phyloP scores from a whole-genome alignment of 2,888 invertebrate species.

The Drosophila incognita region DNA sequence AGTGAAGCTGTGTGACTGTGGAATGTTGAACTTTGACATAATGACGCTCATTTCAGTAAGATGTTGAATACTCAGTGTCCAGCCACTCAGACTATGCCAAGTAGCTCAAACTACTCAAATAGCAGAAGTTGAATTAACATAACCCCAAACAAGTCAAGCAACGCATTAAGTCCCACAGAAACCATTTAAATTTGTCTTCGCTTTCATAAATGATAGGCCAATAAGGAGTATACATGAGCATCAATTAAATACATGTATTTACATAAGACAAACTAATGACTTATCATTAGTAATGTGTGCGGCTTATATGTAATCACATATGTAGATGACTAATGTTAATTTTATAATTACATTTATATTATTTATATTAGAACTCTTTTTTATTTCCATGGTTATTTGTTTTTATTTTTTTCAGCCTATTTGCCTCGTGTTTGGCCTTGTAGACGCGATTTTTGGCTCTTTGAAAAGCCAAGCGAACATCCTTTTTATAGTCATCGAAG shows the following conservation, averaged over 20 bases:
- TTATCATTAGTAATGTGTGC: neutral
- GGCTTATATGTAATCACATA: neutral
- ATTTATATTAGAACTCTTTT: neutral
- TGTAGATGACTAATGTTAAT: neutral
- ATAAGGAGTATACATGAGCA: neutral
- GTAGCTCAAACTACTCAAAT: neutral
- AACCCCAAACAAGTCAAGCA: no score
- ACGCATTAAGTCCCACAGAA: neutral
- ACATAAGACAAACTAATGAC: neutral
- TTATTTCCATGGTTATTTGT: neutral
- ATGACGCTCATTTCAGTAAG: constrained; percentile 9
- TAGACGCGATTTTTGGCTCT: constrained; percentile 12
- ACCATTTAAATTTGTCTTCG: constrained; percentile 4
- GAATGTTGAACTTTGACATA: constrained; percentile 28
- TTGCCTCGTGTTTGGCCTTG: constrained; percentile 8
- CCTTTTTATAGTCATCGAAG: constrained; percentile 9
- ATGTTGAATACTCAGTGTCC: neutral
- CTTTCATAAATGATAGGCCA: neutral
- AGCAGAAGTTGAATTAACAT: neutral
- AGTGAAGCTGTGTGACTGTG: neutral
- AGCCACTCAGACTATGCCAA: neutral
- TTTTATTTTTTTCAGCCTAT: neutral
- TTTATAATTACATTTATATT: neutral
- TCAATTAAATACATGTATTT: neutral
- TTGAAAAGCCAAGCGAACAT: constrained; percentile 6